Evolutionary conservation across 2,113 vertebrate genomes (phyloP), one percentile per base, ranked within the genome.

Genomic region (Rhombomys opimus): DNA sequence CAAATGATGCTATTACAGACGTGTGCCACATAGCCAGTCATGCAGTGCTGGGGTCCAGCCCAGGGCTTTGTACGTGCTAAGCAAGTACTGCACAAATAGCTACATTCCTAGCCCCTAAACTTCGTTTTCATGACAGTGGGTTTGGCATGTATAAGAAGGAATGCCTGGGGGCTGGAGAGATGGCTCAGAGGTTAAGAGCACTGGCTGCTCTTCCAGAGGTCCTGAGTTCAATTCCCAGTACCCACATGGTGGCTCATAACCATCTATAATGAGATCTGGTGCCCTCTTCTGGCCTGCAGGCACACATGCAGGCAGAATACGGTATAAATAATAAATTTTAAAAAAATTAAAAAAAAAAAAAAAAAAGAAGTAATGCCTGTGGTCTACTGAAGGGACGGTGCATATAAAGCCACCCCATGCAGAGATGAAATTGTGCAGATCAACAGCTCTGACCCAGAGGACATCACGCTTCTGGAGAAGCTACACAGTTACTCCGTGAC

Each of bases 361-460:
- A n/a, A n/a, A n/a, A n/a, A n/a, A n/a, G n/a, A 50, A 81, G 9
- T 68, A 68, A 46, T 90, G 17, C 41, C 81, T 78, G 6, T 46
- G n/a, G 38, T 82, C 12, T 65, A 52, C 17, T 65, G 46, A 61
- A 18, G 50, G 20, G 73, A 32, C 35, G 68, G 25, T 8, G 52
- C 20, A 20, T 81, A 15, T 52, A 54, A 4, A 81, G 15, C 63
- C 78, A 84, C 41, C 81, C 81, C 92, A 50, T 13, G 72, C 27
- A 81, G 25, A 95, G 84, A 73, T 94, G 22, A 81, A 78, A 82
- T 50, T 67, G 61, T 41, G 25, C 63, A 77, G 94, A 23, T 93
- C 38, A 93, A 17, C 87, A 89, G 63, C 76, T 73, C 13, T 80
- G 88, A 95, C 35, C 5, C 15, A 32, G 67, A 13, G 15, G 70